Percentiles rank a stretch among this genome's conserved stretches.
Evolutionary conservation across 2,113 vertebrate genomes (phyloP).

Genomic region (Oryzias javanicus): DNA sequence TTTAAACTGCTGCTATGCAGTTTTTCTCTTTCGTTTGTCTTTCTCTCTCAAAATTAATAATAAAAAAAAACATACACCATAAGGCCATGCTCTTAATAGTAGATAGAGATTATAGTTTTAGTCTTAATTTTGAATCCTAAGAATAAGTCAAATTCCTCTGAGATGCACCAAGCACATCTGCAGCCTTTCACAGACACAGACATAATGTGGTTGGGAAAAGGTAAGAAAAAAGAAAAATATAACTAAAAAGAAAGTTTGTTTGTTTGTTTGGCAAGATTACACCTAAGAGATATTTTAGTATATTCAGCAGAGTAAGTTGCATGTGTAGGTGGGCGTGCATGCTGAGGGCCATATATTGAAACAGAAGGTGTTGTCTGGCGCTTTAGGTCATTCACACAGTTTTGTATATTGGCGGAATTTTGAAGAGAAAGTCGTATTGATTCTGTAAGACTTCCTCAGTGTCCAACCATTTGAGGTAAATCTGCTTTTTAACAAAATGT

Average conservation of each 20-base stretch:
- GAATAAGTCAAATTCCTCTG: slow-evolving; percentile 56
- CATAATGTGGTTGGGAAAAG: slow-evolving; percentile 61
- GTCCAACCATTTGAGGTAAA: no score
- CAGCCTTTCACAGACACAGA: slow-evolving; percentile 26
- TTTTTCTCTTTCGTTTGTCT: slow-evolving; percentile 40
- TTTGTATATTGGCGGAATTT: no score
- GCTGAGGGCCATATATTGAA: slow-evolving; percentile 72
- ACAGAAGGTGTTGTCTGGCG: slow-evolving; percentile 82
- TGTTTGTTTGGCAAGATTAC: slow-evolving; percentile 43
- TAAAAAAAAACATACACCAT: slow-evolving; percentile 34
- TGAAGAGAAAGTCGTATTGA: no score
- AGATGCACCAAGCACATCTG: slow-evolving; percentile 53
- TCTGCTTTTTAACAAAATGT: no score
- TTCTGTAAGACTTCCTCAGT: no score
- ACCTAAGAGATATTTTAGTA: slow-evolving; percentile 34
- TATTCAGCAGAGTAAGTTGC: slow-evolving; percentile 47
- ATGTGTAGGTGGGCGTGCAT: slow-evolving; percentile 48
- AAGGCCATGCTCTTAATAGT: slow-evolving; percentile 18
- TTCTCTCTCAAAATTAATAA: not conserved
- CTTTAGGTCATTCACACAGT: slow-evolving; percentile 70
- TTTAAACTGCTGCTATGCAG: slow-evolving; percentile 42
- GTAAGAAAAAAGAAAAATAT: slow-evolving; percentile 39
- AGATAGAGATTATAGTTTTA: slow-evolving; percentile 21
- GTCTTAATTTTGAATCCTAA: slow-evolving; percentile 51
- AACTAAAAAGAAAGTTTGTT: slow-evolving; percentile 49